Conservation (phyloP, 2,113 vertebrate species). For the Micromys minutus region DNA sequence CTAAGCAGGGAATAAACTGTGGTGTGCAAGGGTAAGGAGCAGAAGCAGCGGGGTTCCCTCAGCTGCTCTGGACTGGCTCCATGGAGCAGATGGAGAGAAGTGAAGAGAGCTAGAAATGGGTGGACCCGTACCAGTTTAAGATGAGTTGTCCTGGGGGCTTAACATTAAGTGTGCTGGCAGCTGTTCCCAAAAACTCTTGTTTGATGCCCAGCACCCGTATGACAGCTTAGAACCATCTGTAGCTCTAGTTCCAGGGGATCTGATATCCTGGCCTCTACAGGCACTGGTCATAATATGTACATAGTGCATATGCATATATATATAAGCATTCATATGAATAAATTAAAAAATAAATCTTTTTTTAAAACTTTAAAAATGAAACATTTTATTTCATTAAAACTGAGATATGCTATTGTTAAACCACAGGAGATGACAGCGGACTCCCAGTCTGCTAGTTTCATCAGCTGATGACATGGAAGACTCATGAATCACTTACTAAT, state of each 20-base stretch:
- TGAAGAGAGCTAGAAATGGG: background rate
- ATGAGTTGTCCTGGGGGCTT: too few species aligned
- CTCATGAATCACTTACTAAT: background rate
- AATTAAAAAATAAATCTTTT: background rate
- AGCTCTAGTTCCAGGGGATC: background rate
- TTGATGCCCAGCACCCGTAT: background rate
- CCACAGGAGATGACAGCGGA: background rate
- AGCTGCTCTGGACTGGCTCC: background rate
- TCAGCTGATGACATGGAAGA: background rate
- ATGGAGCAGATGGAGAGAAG: background rate
- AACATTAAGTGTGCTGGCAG: background rate
- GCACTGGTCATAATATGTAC: too few species aligned
- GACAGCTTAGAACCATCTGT: background rate
- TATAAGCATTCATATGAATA: background rate
- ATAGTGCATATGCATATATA: background rate
- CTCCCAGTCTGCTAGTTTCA: background rate
- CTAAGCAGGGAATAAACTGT: background rate
- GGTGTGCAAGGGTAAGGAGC: background rate
- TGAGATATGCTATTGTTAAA: background rate
- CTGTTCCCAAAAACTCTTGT: background rate
- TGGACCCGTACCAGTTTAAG: background rate
- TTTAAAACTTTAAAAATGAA: background rate
- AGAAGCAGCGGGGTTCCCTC: background rate
- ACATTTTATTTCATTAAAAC: background rate
- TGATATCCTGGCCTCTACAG: background rate